Conservation (phyloP, 2,888 invertebrate genomes). For the Cremastobaeus sp. region DNA sequence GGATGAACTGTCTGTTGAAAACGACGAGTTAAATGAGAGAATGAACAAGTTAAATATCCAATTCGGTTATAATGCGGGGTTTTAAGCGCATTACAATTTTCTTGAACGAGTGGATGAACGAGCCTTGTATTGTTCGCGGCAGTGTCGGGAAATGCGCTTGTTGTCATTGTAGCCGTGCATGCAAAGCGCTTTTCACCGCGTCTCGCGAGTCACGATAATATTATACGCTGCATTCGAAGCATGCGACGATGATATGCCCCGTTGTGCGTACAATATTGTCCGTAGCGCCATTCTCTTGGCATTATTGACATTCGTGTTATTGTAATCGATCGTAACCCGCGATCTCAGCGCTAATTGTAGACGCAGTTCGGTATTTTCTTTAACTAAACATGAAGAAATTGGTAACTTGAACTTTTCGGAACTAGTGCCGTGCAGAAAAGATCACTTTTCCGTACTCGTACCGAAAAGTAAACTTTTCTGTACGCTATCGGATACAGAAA, state of each 20-base stretch:
- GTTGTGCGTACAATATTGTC: conserved; percentile 28
- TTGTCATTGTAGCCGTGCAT: conserved; percentile 56
- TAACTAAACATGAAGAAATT: no score
- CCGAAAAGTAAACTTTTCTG: no score
- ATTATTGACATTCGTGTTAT: conserved; percentile 49
- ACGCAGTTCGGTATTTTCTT: no score
- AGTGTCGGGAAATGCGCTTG: conserved; percentile 47
- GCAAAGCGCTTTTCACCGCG: conserved; percentile 49
- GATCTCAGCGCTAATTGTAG: no score
- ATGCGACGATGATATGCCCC: conserved; percentile 46
- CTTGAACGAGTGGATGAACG: conserved; percentile 47
- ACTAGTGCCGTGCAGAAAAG: no score
- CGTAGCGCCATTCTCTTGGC: conserved; percentile 41
- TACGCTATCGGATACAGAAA: no score
- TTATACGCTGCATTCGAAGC: conserved; percentile 54
- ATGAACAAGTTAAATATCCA: conserved; percentile 19
- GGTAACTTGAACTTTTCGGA: no score
- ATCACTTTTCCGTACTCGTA: no score
- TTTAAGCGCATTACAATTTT: conserved; percentile 54
- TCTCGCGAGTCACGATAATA: conserved; percentile 52
- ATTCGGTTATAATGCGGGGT: conserved; percentile 27
- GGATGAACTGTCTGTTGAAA: no score
- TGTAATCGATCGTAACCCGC: no score
- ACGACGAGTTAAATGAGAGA: conserved; percentile 26
- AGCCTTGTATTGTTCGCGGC: conserved; percentile 41